These are phyloP conservation scores for Ceyx melanurus DNA, from an alignment of 2,113 vertebrate species.

Conservation along the genomic window DNA sequence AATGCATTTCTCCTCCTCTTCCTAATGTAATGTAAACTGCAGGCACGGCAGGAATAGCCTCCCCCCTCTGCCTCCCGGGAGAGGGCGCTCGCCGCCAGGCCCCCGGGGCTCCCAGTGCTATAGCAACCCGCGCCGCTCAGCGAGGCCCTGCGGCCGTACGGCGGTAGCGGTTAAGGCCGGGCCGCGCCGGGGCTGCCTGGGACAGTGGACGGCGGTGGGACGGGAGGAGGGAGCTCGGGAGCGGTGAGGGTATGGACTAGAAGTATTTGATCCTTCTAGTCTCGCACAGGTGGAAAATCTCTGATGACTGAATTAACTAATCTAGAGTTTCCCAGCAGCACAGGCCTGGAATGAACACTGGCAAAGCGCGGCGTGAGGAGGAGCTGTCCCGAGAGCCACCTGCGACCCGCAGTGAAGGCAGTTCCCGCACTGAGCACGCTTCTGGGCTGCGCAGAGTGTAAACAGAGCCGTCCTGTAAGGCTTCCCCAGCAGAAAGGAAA, in stretches of 20 bases:
- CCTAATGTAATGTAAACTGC: not conserved
- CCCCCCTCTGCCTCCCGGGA: not conserved
- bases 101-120: not conserved
- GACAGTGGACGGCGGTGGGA: no score
- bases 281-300: not conserved
- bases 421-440: accelerated
- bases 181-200: no score
- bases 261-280: not conserved
- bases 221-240: no score
- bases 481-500: no score
- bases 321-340: not conserved
- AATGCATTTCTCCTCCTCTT: not conserved
- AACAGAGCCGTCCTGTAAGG: no score
- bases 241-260: not conserved
- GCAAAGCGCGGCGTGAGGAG: not conserved
- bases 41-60: not conserved
- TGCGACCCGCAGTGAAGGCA: accelerated
- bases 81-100: not conserved
- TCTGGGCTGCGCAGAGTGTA: accelerated
- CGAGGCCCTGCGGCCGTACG: no score
- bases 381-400: not conserved
- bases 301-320: not conserved
- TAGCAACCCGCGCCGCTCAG: not conserved
- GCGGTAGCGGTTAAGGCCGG: not conserved
- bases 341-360: accelerated